These are phyloP conservation scores for Nycticryphes semicollaris DNA, from an alignment of 2,113 vertebrate species.

Conservation along the genomic window DNA sequence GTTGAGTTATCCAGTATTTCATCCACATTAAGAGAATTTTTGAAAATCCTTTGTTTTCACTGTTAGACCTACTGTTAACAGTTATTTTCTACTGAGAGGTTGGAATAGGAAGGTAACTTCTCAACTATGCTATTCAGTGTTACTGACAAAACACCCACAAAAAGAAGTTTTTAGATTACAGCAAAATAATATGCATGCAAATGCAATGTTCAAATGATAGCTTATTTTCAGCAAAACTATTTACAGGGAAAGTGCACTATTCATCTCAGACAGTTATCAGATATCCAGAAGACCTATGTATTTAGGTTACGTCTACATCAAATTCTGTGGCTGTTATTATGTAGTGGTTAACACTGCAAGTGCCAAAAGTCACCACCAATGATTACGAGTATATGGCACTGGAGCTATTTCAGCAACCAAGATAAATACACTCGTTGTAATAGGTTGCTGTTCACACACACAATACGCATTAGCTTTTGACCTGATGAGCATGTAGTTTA, in stretches of 20 bases:
- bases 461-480: constrained; percentile 50
- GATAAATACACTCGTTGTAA: neutral
- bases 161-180: neutral
- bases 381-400: neutral
- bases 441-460: constrained; percentile 10
- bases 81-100: neutral
- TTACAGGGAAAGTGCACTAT: neutral
- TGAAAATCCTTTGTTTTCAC: neutral
- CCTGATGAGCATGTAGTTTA: neutral
- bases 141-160: neutral
- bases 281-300: neutral
- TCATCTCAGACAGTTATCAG: neutral
- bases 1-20: neutral
- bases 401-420: constrained; percentile 23
- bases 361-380: neutral
- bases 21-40: neutral
- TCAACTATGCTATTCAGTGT: neutral
- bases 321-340: neutral
- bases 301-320: neutral
- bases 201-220: neutral
- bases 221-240: neutral
- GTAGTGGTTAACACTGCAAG: neutral
- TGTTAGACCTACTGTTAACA: neutral
- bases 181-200: neutral
- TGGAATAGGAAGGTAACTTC: neutral